Evolutionary conservation across 1,140 invertebrate genomes (phyloP), one percentile per base, ranked within the genome.

Genomic region (Doryteuthis pealeii): DNA sequence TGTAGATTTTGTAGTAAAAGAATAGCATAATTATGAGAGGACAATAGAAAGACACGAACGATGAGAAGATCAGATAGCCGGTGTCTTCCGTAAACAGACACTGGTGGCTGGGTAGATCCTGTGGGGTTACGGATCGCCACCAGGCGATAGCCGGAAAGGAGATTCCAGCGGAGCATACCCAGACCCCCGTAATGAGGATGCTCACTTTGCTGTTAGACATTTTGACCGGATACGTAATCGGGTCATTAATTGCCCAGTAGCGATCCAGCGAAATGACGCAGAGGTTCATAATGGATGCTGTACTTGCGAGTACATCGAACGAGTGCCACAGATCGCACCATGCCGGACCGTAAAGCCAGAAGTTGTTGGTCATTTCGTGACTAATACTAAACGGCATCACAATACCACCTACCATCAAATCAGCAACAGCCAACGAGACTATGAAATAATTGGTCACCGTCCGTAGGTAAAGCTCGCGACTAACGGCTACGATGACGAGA

Each of bases 361-460:
- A 22, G 26, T 78, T 72, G 73, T 92, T 89, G 28, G 96, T 90
- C 65, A 98, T 92, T 4, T 95, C 93, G 84, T 97, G 95, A 68
- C 94, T 94, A 8, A 99, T 94, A 87, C 97, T 97, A 81, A 99
- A 93, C 15, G 98, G 98, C 90, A 99, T 93, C 30, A 99, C 97
- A 26, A 99, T 89, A 68, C 98, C 91, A 0, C 97, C 97, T 0
- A 99, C 96, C 12, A 95, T 95, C n/a, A 99, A 90, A 87, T 99
- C 97, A 0, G 97, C 96, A n/a, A 98, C 94, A 0, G 98, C 97
- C 73, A 99, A 88, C 10, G 96, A 98, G 0, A 99, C 96, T 79
- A 99, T 95, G 87, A 99, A 97, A 88, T 98, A 99, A 89, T 99
- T 99, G 82, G 98, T 97, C 1, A 99, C 96, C 75, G 96, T 97